A percentile compares a stretch with the other conserved stretches of the same genome.
phyloP scores from a whole-genome alignment of 1,140 invertebrate species.

The Drosophila tropicalis region DNA sequence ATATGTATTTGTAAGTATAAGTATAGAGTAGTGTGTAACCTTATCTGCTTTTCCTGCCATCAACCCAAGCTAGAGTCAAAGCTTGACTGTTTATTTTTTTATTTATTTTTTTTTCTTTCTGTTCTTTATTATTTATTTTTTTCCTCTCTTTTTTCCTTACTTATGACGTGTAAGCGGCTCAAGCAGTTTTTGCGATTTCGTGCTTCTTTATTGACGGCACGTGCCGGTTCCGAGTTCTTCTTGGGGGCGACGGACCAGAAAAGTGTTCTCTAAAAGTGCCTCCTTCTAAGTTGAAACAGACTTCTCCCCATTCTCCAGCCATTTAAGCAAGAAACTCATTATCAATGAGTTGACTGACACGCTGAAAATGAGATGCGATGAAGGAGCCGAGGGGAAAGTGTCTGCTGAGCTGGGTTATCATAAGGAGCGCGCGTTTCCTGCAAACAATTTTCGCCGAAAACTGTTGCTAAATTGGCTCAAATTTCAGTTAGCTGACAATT shows the following conservation, averaged over 20 bases:
- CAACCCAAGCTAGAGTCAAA: constrained; percentile 20
- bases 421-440: constrained; percentile 16
- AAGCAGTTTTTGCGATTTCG: constrained; percentile 60
- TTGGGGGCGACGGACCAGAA: neutral
- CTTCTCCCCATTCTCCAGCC: neutral
- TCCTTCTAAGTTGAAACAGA: constrained; percentile 11
- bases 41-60: constrained; percentile 25
- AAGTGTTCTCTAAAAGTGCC: constrained; percentile 31
- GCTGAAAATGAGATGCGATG: constrained; percentile 2
- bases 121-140: constrained; percentile 11
- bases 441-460: constrained; percentile 48
- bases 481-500: constrained; percentile 22
- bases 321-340: constrained; percentile 39
- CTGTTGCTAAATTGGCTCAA: constrained; percentile 55
- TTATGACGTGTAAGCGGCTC: constrained; percentile 64
- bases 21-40: constrained; percentile 25
- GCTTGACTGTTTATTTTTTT: constrained; percentile 8
- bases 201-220: constrained; percentile 57
- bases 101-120: neutral
- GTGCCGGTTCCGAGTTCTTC: constrained; percentile 33
- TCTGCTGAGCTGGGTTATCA: constrained; percentile 36
- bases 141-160: constrained; percentile 27
- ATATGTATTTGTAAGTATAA: neutral
- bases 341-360: constrained; percentile 39
- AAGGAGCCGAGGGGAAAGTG: neutral